phyloP scores from a whole-genome alignment of 2,797 vertebrate species.

The Coregonus suidteri region DNA sequence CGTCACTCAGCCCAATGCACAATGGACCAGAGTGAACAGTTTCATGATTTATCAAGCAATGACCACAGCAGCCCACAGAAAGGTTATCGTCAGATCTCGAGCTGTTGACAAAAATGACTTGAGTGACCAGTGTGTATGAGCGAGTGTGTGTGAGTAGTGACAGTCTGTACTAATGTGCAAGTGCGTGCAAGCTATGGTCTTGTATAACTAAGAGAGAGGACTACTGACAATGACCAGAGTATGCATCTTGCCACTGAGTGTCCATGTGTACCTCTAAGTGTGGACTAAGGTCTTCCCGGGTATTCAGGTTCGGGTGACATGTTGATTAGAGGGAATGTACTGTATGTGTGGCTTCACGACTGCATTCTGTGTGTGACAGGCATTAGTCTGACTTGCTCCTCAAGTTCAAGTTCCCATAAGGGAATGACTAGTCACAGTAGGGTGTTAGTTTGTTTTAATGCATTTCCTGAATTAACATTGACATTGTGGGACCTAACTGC shows the following conservation, averaged over 20 bases:
- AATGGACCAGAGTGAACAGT: conserved; percentile 32
- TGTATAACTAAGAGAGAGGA: background rate
- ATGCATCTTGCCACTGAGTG: background rate
- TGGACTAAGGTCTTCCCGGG: background rate
- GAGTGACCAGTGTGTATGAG: conserved; percentile 4
- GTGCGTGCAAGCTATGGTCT: background rate
- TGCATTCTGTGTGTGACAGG: conserved; percentile 5
- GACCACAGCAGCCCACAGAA: conserved; percentile 53
- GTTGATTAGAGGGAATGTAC: background rate
- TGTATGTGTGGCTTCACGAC: background rate
- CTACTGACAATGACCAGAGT: no score
- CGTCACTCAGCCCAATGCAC: conserved; percentile 42
- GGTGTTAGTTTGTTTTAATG: no score
- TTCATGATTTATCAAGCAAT: conserved; percentile 54
- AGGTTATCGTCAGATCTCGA: conserved; percentile 36
- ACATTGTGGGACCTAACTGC: conserved; percentile 14
- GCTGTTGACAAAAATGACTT: conserved; percentile 52
- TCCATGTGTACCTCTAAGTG: background rate
- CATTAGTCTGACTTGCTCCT: background rate
- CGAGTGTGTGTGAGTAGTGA: conserved; percentile 17
- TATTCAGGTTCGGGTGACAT: background rate
- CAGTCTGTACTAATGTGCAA: background rate
- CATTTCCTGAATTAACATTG: no score
- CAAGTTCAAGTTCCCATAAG: background rate
- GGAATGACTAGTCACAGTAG: no score